These are phyloP conservation scores for Nysson spinosus DNA, from an alignment of 2,888 invertebrate genomes.

Conservation along the genomic window DNA sequence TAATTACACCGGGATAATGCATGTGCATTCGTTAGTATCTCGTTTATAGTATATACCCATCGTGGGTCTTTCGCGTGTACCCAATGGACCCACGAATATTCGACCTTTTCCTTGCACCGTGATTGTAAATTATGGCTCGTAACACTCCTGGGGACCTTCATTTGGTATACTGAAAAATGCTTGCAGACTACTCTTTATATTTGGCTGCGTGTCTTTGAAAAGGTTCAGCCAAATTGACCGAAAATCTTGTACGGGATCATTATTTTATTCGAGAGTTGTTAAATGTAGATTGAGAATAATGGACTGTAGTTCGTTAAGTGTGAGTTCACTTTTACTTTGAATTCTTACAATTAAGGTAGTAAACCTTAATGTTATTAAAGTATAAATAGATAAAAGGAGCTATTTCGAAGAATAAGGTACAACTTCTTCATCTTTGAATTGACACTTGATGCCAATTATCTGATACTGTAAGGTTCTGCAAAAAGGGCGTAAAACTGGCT, in stretches of 20 bases:
- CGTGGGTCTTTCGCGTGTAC: slow-evolving; percentile 1
- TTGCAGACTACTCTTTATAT: slow-evolving; percentile 2
- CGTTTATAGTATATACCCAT: background rate
- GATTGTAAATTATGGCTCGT: slow-evolving; percentile 55
- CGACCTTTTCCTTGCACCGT: slow-evolving; percentile 30
- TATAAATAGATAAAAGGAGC: no score
- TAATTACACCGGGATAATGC: slow-evolving; percentile 60
- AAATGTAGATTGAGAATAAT: no score
- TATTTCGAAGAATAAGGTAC: no score
- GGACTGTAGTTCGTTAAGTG: no score
- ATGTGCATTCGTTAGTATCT: slow-evolving; percentile 55
- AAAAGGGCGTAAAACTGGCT: no score
- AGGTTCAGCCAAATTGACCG: slow-evolving; percentile 24
- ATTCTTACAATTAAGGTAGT: no score
- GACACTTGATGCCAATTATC: no score
- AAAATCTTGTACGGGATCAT: background rate
- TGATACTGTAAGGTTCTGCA: no score
- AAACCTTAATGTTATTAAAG: no score
- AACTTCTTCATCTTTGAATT: no score
- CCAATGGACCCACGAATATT: slow-evolving; percentile 34
- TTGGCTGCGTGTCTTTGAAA: slow-evolving; percentile 2
- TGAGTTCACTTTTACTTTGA: no score
- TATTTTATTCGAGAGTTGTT: no score
- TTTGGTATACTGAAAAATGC: slow-evolving; percentile 6
- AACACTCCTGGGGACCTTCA: slow-evolving; percentile 17